Evolutionary conservation across 2,113 vertebrate species (phyloP), one percentile per base, ranked within the genome.

Genomic region (Myiozetetes cayanensis): DNA sequence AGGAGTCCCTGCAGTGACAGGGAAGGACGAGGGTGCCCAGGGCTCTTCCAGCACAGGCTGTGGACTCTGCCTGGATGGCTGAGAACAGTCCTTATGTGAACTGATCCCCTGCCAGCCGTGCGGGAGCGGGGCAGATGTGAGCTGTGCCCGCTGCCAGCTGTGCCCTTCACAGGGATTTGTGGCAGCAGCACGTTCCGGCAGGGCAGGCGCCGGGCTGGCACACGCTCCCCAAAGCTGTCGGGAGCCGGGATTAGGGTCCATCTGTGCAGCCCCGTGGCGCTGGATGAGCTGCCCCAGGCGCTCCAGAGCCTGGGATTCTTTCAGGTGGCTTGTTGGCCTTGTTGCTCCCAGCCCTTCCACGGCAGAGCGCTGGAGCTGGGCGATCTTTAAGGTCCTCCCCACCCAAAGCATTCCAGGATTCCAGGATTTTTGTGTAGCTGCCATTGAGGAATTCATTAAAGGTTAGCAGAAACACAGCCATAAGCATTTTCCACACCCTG

Each of bases 21-120:
- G 17, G 46, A 16, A 53, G 56, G 62, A 14, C 0, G 3, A 4
- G 67, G 46, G 16, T 3, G 8, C 2, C 0, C 18, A 2, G 0
- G 1, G 52, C 62, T 33, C 9, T 19, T 16, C 27, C 47, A 15
- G 76, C 41, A 20, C 41, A 7, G 43, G 47, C 23, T 0, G 8
- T 4, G 39, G 50, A 35, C 50, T 46, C 37, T 0, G 5, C 50
- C 49, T 12, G 33, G 16, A 20, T 1, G 2, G 4, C 43, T 0
- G 61, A 14, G 46, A 56, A 35, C 49, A 2, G 44, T 30, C 23
- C 17, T 9, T 17, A 4, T n/a, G 47, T 27, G 6, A 11, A 47
- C 24, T 46, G 39, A 52, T 9, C n/a, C 14, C 49, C 18, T 8
- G 18, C 4, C 4, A 30, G 25, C 25, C 1, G 1, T 12, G 22